Evolutionary conservation across 2,113 vertebrate genomes (phyloP).

Genomic region (Equus quagga): DNA sequence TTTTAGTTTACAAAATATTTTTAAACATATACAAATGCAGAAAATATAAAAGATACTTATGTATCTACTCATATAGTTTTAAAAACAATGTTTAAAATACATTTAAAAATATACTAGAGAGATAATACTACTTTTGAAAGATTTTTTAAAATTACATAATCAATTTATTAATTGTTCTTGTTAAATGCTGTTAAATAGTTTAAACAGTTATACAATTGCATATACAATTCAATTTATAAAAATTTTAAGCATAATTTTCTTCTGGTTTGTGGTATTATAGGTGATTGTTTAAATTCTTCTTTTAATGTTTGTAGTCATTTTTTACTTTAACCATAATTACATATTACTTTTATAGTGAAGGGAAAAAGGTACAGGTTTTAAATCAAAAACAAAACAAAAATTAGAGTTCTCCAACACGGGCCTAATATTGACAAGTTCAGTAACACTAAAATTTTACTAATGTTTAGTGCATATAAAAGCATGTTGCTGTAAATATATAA

Average conservation of each 20-base stretch:
- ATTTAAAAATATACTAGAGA: conserved; percentile 30
- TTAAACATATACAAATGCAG: background rate
- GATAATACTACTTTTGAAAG: background rate
- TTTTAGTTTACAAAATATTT: background rate
- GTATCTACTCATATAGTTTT: background rate
- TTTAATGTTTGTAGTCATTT: background rate
- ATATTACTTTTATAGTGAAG: conserved; percentile 8
- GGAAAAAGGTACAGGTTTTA: background rate
- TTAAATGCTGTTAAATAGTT: background rate
- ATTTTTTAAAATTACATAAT: background rate
- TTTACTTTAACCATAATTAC: conserved; percentile 10
- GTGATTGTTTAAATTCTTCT: background rate
- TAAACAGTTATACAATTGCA: conserved; percentile 15
- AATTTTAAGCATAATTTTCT: background rate
- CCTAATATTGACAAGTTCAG: conserved; percentile 24
- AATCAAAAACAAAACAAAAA: conserved; percentile 29
- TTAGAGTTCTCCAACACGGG: background rate
- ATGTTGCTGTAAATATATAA: background rate
- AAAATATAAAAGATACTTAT: background rate
- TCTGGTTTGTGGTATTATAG: background rate
- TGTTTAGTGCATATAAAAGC: background rate
- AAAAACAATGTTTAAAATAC: conserved; percentile 7
- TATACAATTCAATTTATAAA: background rate
- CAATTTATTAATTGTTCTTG: background rate
- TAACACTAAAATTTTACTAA: conserved; percentile 43